These are phyloP conservation scores for Actias luna DNA, from an alignment of 2,888 invertebrate species.

Conservation along the genomic window DNA sequence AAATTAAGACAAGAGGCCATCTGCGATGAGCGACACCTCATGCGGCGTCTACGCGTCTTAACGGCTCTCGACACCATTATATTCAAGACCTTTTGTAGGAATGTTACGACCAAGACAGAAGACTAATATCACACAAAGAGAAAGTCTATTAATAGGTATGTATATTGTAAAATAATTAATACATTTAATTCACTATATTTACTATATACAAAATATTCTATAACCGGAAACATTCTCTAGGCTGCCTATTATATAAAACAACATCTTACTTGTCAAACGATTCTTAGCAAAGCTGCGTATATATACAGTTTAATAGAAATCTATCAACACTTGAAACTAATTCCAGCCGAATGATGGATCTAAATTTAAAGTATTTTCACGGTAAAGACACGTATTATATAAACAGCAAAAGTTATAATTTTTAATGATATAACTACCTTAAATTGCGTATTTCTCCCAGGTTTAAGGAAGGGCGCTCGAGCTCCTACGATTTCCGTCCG, in stretches of 20 bases:
- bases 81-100: not conserved
- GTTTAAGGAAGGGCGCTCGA: slow-evolving; percentile 94
- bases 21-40: too few relatives aligned
- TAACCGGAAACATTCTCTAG: too few relatives aligned
- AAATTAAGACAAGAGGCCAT: not conserved
- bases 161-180: not conserved
- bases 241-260: not conserved
- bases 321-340: slow-evolving; percentile 4
- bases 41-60: too few relatives aligned
- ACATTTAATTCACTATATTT: too few relatives aligned
- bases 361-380: not conserved
- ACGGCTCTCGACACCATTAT: not conserved
- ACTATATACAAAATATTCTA: too few relatives aligned
- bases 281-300: slow-evolving; percentile 1
- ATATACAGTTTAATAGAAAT: not conserved
- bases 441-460: slow-evolving; percentile 95
- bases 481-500: slow-evolving; percentile 92
- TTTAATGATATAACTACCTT: slow-evolving; percentile 79
- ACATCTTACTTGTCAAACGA: slow-evolving; percentile 12
- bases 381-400: too few relatives aligned
- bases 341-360: slow-evolving; percentile 8
- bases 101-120: not conserved
- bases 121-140: not conserved
- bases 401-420: not conserved
- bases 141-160: not conserved